Percentiles rank a stretch among this genome's conserved stretches.
These are phyloP conservation scores for Apocheima hispidaria DNA, from an alignment of 2,888 invertebrate species.

Conservation along the genomic window DNA sequence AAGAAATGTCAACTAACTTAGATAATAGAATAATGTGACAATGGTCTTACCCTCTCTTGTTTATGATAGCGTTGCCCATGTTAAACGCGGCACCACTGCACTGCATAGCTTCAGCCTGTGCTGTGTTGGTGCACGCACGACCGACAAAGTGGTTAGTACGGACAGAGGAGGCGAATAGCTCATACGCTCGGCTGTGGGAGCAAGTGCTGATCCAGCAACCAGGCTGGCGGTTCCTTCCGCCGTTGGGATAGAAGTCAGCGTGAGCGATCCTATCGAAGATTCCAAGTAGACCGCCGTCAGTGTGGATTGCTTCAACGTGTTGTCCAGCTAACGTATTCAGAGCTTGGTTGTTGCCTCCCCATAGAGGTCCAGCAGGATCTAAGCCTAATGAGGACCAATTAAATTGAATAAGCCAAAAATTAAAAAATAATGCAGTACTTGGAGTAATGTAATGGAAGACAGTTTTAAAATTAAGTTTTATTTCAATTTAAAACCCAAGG, in stretches of 20 bases:
- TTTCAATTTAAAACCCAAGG: too few species aligned
- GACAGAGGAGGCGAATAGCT: slow-evolving; percentile 66
- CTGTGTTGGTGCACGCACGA: slow-evolving; percentile 56
- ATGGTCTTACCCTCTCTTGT: slow-evolving; percentile 66
- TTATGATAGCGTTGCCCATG: slow-evolving; percentile 64
- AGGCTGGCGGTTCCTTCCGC: slow-evolving; percentile 70
- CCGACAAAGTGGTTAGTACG: slow-evolving; percentile 63
- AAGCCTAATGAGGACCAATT: slow-evolving; percentile 54
- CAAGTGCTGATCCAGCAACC: slow-evolving; percentile 68
- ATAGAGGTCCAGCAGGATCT: slow-evolving; percentile 72
- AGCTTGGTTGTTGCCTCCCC: slow-evolving; percentile 62
- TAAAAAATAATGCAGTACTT: too few species aligned
- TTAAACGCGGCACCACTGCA: slow-evolving; percentile 55
- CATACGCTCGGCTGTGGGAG: slow-evolving; percentile 67
- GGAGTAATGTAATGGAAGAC: too few species aligned
- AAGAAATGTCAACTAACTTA: too few species aligned
- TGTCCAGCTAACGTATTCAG: slow-evolving; percentile 58
- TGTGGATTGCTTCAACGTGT: slow-evolving; percentile 75
- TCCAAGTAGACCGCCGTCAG: slow-evolving; percentile 69
- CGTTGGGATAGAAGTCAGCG: slow-evolving; percentile 76
- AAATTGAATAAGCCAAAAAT: not conserved
- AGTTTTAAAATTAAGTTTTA: too few species aligned
- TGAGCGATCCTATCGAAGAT: slow-evolving; percentile 63
- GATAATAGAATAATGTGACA: too few species aligned
- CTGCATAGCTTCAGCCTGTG: slow-evolving; percentile 55